Evolutionary conservation across 2,797 vertebrate species (phyloP), one percentile per base, ranked within the genome.

Genomic region (Harpagifer antarcticus): DNA sequence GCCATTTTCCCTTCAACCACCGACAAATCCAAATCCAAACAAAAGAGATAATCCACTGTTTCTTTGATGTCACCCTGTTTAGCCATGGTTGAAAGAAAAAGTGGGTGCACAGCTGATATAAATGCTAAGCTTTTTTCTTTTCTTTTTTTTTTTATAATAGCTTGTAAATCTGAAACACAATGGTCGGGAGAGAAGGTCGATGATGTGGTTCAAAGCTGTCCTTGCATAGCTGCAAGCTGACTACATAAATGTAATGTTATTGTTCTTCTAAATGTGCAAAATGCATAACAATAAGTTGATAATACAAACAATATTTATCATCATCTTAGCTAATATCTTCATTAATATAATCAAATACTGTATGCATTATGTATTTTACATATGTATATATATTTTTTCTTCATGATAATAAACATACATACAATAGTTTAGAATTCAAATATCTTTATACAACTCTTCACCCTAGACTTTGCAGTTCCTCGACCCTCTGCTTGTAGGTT

Each of bases 151-250:
- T 95, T 92, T 93, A 95, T 93, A 96, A 91, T 95, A 94, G 90
- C 91, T 88, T 81, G 75, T 82, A 79, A 82, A 89, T 92, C 74
- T 86, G 77, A 90, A 91, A 92, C 85, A 93, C 75, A 89, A 86
- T 90, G 90, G 74, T 76, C 48, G 85, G 84, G 75, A 87, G 79
- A 84, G 61, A 88, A 88, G 87, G 82, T 88, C 81, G 76, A 90
- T 95, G 93, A 96, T 90, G 94, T 96, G 95, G 94, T 95, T 96
- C 88, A 95, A 95, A 96, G 96, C 96, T 95, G 90, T 97, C 94
- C 93, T 98, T 98, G 97, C 96, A 97, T 98, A 98, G 98, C 97
- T 98, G 95, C 90, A 99, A 97, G 97, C 97, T 94, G 93, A 97
- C 96, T 97, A 97, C 88, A 83, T 94, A 88, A 92, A 97, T 95